phyloP scores from a whole-genome alignment of 2,888 invertebrate species.

The Ametastegia equiseti region DNA sequence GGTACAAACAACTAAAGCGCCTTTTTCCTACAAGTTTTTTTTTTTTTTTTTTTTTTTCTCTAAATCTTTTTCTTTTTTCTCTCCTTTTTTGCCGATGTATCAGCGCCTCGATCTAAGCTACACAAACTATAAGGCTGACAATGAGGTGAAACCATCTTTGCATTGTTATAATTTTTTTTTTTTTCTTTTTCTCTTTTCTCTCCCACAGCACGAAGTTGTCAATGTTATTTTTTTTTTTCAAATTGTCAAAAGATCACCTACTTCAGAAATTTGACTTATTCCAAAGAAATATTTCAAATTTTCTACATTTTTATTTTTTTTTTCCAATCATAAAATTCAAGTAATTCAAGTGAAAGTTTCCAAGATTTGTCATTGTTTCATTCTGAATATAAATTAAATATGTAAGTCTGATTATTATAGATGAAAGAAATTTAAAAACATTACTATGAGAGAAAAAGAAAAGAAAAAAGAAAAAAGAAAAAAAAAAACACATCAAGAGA shows the following conservation, averaged over 20 bases:
- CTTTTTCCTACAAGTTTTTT: neutral
- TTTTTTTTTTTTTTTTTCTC: too few species aligned
- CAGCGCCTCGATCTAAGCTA: conserved; percentile 68
- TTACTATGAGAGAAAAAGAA: neutral
- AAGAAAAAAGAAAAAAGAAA: neutral
- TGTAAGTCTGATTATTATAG: too few species aligned
- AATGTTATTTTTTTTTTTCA: too few species aligned
- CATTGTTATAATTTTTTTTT: conserved; percentile 49
- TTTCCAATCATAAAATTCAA: too few species aligned
- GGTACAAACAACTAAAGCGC: conserved; percentile 74
- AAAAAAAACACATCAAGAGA: neutral
- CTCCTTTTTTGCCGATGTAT: conserved; percentile 65
- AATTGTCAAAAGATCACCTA: too few species aligned
- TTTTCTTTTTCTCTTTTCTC: conserved; percentile 42
- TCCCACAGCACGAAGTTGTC: too few species aligned
- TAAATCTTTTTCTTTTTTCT: conserved; percentile 39
- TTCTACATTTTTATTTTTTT: too few species aligned
- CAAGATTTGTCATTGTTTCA: too few species aligned
- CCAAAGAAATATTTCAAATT: too few species aligned
- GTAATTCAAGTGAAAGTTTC: too few species aligned
- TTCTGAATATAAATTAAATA: too few species aligned
- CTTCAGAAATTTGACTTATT: too few species aligned
- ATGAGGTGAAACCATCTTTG: conserved; percentile 57
- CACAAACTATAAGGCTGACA: conserved; percentile 68
- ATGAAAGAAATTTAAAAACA: neutral